A percentile compares a stretch with the other conserved stretches of the same genome.
Conservation (phyloP, 2,888 invertebrate genomes). For the Drosophila merina region DNA sequence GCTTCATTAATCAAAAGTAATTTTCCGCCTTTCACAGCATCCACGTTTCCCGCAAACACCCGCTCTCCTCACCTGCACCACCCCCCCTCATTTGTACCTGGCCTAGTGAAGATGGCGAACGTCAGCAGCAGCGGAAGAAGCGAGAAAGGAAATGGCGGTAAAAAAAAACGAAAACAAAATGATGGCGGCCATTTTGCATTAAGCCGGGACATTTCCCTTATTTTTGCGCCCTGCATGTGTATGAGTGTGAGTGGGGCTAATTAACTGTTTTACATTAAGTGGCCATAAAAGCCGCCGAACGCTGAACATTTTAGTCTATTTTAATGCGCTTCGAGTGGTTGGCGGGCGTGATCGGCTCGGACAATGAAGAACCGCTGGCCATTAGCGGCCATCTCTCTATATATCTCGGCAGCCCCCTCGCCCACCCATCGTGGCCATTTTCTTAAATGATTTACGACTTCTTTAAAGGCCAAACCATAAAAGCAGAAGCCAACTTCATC, state of each 20-base stretch:
- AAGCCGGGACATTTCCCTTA: slow-evolving; percentile 43
- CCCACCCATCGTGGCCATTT: slow-evolving; percentile 47
- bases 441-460: slow-evolving; percentile 70
- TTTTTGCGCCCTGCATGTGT: slow-evolving; percentile 16
- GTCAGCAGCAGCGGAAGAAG: slow-evolving; percentile 56
- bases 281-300: slow-evolving; percentile 66
- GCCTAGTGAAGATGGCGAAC: slow-evolving; percentile 59
- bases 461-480: slow-evolving; percentile 69
- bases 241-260: slow-evolving; percentile 56
- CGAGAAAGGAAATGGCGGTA: slow-evolving; percentile 17
- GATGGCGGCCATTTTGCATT: slow-evolving; percentile 67
- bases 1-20: slow-evolving; percentile 78
- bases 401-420: slow-evolving; percentile 3
- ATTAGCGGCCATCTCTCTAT: slow-evolving; percentile 50
- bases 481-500: slow-evolving; percentile 52
- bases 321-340: slow-evolving; percentile 60
- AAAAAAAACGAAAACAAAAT: slow-evolving; percentile 44
- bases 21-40: slow-evolving; percentile 56
- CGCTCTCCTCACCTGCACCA: neutral
- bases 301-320: slow-evolving; percentile 67
- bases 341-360: slow-evolving; percentile 73
- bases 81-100: slow-evolving; percentile 47
- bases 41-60: slow-evolving; percentile 19
- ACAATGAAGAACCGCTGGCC: slow-evolving; percentile 56
- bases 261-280: slow-evolving; percentile 80